Evolutionary conservation across 37 sponge, comb jelly and placozoan genomes (phyloP).

Genomic region (Beroe ovata): DNA sequence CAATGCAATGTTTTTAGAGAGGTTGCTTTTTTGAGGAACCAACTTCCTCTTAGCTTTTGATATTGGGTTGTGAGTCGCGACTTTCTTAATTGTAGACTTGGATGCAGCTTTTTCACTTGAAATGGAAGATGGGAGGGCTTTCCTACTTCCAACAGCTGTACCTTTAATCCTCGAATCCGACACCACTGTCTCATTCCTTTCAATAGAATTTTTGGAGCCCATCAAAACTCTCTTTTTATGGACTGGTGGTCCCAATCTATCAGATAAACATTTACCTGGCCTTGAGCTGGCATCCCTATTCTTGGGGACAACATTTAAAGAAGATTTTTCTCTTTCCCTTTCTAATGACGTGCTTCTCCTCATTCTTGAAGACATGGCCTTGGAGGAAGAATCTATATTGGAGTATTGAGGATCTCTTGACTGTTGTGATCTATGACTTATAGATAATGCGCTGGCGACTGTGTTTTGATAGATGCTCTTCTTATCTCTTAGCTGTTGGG

Average conservation of each 20-base stretch:
- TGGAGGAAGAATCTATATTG: no score
- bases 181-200: not conserved
- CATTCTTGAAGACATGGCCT: no score
- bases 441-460: no score
- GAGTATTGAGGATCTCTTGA: no score
- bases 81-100: not conserved
- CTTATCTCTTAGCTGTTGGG: not conserved
- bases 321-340: no score
- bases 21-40: not conserved
- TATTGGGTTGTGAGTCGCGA: conserved; percentile 3
- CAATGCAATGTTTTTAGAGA: conserved; percentile 35
- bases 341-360: no score
- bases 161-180: not conserved
- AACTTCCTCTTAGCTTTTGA: conserved; percentile 34
- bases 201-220: not conserved
- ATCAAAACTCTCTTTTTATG: not conserved
- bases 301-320: no score
- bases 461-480: no score
- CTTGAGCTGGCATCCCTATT: no score
- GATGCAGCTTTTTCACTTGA: not conserved
- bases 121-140: not conserved
- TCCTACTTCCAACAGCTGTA: not conserved
- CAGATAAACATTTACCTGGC: not conserved
- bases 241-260: not conserved
- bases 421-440: no score